A percentile compares a stretch with the other conserved stretches of the same genome.
Evolutionary conservation across 2,888 invertebrate genomes (phyloP).

Genomic region (Scaptomyza polygonia): DNA sequence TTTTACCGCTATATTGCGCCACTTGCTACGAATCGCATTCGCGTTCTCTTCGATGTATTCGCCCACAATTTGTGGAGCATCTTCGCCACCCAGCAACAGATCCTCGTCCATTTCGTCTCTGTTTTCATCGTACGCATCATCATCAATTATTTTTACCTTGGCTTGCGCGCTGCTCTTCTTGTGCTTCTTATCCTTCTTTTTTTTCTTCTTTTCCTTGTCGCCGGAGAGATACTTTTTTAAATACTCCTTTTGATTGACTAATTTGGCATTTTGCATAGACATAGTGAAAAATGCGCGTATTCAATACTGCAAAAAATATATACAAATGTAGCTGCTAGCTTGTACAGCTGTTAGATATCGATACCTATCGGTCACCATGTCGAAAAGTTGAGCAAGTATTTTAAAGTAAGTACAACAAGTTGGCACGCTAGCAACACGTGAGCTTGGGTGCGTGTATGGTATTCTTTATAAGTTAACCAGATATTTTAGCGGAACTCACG

Average conservation of each 20-base stretch:
- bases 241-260: conserved; percentile 90
- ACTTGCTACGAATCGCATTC: conserved; percentile 85
- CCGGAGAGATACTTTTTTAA: conserved; percentile 90
- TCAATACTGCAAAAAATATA: conserved; percentile 5
- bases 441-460: background rate
- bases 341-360: conserved; percentile 16
- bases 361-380: conserved; percentile 1
- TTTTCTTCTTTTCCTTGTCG: conserved; percentile 87
- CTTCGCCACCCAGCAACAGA: conserved; percentile 90
- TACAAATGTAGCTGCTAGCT: background rate
- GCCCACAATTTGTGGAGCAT: conserved; percentile 95
- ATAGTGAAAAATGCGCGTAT: conserved; percentile 36
- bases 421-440: background rate
- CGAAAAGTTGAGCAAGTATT: background rate
- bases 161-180: conserved; percentile 83
- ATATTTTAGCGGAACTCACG: background rate
- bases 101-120: conserved; percentile 85
- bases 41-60: conserved; percentile 92
- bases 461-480: background rate
- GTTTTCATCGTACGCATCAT: conserved; percentile 87
- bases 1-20: conserved; percentile 81
- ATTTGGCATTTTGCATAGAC: conserved; percentile 73
- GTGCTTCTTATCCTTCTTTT: conserved; percentile 85
- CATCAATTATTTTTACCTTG: conserved; percentile 92
- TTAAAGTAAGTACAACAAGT: background rate